Evolutionary conservation across 1,140 invertebrate genomes (phyloP).

Genomic region (Ooceraea biroi): DNA sequence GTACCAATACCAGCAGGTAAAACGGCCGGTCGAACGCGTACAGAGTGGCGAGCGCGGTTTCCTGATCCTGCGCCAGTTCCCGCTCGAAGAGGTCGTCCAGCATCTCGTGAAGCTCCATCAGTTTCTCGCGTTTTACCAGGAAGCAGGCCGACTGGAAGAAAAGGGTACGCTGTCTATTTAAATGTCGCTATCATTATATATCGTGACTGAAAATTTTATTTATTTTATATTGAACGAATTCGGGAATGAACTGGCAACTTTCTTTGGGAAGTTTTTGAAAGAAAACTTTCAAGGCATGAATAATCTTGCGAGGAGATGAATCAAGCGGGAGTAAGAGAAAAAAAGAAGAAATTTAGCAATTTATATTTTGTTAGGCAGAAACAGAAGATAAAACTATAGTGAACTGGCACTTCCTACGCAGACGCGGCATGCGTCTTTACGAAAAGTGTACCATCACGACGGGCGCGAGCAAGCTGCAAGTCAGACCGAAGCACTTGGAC

Average conservation of each 20-base stretch:
- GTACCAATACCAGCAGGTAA: neutral
- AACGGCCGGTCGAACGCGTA: neutral
- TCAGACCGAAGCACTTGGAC: neutral
- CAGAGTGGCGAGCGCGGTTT: neutral
- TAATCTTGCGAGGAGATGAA: too few relatives aligned
- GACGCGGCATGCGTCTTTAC: neutral
- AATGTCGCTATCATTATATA: neutral
- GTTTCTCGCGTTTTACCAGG: slow-evolving; percentile 25
- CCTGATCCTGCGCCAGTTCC: neutral
- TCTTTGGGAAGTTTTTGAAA: too few relatives aligned
- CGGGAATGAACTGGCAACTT: too few relatives aligned
- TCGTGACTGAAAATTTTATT: too few relatives aligned
- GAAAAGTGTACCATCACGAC: slow-evolving; percentile 12
- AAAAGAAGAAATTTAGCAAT: too few relatives aligned
- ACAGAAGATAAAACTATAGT: too few relatives aligned
- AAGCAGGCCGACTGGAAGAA: slow-evolving; percentile 31
- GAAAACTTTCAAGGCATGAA: too few relatives aligned
- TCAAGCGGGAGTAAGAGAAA: too few relatives aligned
- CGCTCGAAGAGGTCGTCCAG: slow-evolving; percentile 7
- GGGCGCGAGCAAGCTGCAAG: slow-evolving; percentile 9
- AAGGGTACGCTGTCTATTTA: too few relatives aligned
- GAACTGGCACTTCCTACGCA: neutral
- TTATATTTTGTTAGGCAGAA: too few relatives aligned
- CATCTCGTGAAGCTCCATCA: slow-evolving; percentile 28
- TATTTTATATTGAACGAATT: too few relatives aligned